A percentile compares a stretch with the other conserved stretches of the same genome.
Conservation (phyloP, 2,888 invertebrate species). For the Timema cristinae region DNA sequence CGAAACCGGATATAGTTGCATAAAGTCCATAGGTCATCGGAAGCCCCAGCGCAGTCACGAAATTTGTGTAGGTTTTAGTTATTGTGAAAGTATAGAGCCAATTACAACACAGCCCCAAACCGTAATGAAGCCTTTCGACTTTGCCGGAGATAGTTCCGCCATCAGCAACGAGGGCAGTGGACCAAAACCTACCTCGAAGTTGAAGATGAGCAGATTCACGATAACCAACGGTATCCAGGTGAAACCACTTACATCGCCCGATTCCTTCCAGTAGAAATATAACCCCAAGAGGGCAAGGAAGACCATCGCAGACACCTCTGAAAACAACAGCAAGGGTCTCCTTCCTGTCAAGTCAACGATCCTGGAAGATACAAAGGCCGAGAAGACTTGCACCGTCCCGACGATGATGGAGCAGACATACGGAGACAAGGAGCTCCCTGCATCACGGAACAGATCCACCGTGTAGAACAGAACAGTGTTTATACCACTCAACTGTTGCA, state of each 20-base stretch:
- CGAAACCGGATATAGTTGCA: conserved; percentile 14
- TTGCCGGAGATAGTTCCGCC: not conserved
- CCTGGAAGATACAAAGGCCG: not conserved
- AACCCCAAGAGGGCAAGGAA: not conserved
- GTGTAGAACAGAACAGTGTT: conserved; percentile 64
- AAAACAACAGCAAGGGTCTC: conserved; percentile 7
- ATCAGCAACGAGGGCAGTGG: not conserved
- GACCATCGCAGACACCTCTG: not conserved
- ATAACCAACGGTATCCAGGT: not conserved
- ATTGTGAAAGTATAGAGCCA: conserved; percentile 45
- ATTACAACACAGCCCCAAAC: too few species aligned
- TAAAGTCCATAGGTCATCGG: conserved; percentile 23
- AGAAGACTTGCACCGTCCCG: conserved; percentile 67
- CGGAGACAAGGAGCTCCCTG: conserved; percentile 56
- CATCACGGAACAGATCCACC: conserved; percentile 66
- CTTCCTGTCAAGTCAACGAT: conserved; percentile 42
- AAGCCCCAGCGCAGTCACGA: not conserved
- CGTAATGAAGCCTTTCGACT: not conserved
- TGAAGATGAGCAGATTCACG: not conserved
- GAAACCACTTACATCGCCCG: not conserved
- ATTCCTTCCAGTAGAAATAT: conserved; percentile 26
- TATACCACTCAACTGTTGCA: not conserved
- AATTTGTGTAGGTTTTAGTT: conserved; percentile 48
- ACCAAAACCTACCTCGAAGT: not conserved
- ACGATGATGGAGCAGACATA: conserved; percentile 73